A percentile compares a stretch with the other conserved stretches of the same genome.
These are phyloP conservation scores for Ambastaia sidthimunki DNA, from an alignment of 2,797 vertebrate species.

Conservation along the genomic window DNA sequence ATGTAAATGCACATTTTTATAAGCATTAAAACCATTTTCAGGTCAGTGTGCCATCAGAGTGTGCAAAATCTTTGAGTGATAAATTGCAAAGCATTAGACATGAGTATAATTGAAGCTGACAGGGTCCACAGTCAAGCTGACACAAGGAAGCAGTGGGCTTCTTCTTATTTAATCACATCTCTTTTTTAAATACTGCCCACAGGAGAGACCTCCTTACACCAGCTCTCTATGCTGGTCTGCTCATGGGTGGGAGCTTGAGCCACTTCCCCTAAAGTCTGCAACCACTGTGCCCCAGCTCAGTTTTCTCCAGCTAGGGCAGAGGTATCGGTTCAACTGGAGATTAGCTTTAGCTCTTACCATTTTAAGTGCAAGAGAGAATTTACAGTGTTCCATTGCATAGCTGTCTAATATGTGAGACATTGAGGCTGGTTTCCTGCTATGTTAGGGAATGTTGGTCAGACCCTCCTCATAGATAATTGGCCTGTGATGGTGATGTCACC, in stretches of 20 bases:
- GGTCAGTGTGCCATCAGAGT: background rate
- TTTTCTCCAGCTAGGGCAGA: slow-evolving; percentile 6
- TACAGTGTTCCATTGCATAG: slow-evolving; percentile 1
- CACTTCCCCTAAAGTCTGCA: slow-evolving; percentile 38
- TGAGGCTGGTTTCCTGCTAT: slow-evolving; percentile 49
- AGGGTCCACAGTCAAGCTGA: slow-evolving; percentile 66
- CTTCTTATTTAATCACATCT: slow-evolving; percentile 66
- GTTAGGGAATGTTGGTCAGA: slow-evolving; percentile 48
- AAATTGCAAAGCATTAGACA: slow-evolving; percentile 61
- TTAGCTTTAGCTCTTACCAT: slow-evolving; percentile 32
- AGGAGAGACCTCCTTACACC: slow-evolving; percentile 51
- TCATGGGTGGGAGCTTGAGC: slow-evolving; percentile 47
- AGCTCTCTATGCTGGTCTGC: slow-evolving; percentile 43
- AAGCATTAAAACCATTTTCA: background rate
- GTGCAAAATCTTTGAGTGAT: slow-evolving; percentile 10
- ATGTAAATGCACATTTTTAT: background rate
- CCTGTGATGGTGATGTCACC: slow-evolving; percentile 64
- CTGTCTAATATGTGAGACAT: slow-evolving; percentile 42
- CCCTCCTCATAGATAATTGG: slow-evolving; percentile 64
- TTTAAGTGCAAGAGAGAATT: slow-evolving; percentile 9
- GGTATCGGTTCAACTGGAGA: slow-evolving; percentile 17
- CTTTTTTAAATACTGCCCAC: slow-evolving; percentile 61
- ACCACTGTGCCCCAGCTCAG: slow-evolving; percentile 23
- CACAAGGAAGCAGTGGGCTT: slow-evolving; percentile 51
- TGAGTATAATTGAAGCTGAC: slow-evolving; percentile 68